Evolutionary conservation across 1,140 invertebrate genomes (phyloP).

Genomic region (Diorhabda sublineata): DNA sequence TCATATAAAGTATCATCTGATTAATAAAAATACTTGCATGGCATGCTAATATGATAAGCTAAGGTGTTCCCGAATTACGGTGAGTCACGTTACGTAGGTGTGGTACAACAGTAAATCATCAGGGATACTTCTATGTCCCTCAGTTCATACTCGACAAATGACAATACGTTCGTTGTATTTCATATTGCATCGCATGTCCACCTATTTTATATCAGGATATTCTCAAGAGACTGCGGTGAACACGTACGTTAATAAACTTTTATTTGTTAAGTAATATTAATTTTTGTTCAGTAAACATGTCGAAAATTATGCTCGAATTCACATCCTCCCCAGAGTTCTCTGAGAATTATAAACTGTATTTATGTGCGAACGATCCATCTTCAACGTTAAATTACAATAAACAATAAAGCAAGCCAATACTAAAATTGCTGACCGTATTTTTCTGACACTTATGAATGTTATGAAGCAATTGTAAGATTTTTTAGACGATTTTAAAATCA

Average conservation of each 20-base stretch:
- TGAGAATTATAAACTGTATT: too few species aligned
- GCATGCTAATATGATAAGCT: slow-evolving; percentile 11
- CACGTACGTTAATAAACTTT: neutral
- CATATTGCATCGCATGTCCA: slow-evolving; percentile 7
- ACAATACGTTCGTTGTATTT: slow-evolving; percentile 5
- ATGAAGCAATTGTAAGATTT: too few species aligned
- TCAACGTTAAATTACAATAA: too few species aligned
- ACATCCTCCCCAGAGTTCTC: too few species aligned
- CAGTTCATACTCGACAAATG: neutral
- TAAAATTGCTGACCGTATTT: too few species aligned
- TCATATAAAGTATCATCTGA: slow-evolving; percentile 1
- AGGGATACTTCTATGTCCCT: slow-evolving; percentile 8
- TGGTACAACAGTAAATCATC: slow-evolving; percentile 9
- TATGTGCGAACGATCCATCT: too few species aligned
- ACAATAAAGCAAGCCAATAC: too few species aligned
- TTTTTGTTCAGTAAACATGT: neutral
- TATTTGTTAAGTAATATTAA: neutral
- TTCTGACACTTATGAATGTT: too few species aligned
- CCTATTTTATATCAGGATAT: slow-evolving; percentile 10
- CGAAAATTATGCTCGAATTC: too few species aligned
- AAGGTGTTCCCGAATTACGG: slow-evolving; percentile 11
- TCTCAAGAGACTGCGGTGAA: slow-evolving; percentile 6
- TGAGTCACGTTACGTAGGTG: slow-evolving; percentile 7
- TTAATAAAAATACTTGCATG: slow-evolving; percentile 5
- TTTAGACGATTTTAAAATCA: too few species aligned